These are phyloP conservation scores for Stegophylla sp. DNA, from an alignment of 2,888 invertebrate species.

Conservation along the genomic window DNA sequence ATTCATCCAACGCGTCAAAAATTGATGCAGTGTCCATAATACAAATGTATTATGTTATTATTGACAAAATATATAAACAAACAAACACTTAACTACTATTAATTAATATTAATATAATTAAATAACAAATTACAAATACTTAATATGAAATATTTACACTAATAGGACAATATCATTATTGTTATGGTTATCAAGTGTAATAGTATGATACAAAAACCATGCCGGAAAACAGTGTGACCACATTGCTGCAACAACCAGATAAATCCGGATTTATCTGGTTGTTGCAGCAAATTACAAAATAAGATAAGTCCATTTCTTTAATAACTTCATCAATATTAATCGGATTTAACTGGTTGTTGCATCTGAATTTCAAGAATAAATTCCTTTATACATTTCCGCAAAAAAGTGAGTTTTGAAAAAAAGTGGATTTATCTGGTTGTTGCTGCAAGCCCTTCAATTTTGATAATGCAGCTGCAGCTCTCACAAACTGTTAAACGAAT, in stretches of 20 bases:
- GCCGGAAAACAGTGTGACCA: not conserved
- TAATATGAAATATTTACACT: not conserved
- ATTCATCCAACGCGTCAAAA: not conserved
- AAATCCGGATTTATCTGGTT: constrained; percentile 16
- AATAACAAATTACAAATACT: constrained; percentile 1
- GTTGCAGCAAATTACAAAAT: constrained; percentile 19
- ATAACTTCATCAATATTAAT: constrained; percentile 10
- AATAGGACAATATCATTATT: not conserved
- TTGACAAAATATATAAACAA: not conserved
- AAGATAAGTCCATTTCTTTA: constrained; percentile 18
- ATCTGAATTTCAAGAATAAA: not conserved
- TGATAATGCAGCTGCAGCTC: no score
- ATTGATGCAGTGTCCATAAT: not conserved
- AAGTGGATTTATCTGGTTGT: no score
- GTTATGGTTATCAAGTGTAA: not conserved
- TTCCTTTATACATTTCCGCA: not conserved
- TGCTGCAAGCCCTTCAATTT: no score
- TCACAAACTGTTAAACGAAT: no score
- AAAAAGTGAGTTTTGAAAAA: no score
- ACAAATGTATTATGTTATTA: not conserved
- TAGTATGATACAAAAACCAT: not conserved
- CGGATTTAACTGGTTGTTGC: constrained; percentile 7
- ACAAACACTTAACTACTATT: not conserved
- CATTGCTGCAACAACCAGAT: constrained; percentile 3
- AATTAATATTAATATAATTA: constrained; percentile 1